Evolutionary conservation across 2,113 vertebrate genomes (phyloP).

Genomic region (Apus apus): DNA sequence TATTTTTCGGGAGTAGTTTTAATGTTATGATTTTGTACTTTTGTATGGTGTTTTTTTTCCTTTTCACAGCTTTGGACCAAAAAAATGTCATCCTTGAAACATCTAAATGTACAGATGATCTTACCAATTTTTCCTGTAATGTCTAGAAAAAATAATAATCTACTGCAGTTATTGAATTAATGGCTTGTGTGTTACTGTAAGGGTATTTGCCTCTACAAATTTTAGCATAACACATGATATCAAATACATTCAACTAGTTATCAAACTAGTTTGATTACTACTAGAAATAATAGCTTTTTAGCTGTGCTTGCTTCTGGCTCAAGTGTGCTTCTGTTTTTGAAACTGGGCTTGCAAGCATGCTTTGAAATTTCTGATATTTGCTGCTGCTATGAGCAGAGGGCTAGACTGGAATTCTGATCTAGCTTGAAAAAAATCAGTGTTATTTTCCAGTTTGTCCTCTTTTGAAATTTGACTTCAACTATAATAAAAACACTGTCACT

Average conservation of each 20-base stretch:
- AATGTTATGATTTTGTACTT: not conserved
- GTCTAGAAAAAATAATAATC: not conserved
- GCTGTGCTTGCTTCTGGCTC: not conserved
- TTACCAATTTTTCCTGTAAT: not conserved
- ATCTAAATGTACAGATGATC: not conserved
- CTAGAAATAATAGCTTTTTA: not conserved
- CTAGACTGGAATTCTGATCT: not conserved
- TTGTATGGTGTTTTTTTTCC: not conserved
- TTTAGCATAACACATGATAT: not conserved
- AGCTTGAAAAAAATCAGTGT: not conserved
- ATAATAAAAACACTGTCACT: not conserved
- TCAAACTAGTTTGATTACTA: not conserved
- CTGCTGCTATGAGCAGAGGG: not conserved
- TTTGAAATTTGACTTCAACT: not conserved
- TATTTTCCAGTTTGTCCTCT: not conserved
- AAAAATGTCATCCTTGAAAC: not conserved
- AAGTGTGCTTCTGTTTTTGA: not conserved
- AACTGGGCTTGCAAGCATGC: not conserved
- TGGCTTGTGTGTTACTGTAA: not conserved
- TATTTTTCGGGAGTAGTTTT: not conserved
- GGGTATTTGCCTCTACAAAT: not conserved
- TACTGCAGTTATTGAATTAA: not conserved
- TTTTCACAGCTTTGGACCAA: not conserved
- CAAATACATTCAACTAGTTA: not conserved
- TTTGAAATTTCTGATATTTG: conserved; percentile 2